Evolutionary conservation across 2,797 vertebrate species (phyloP), one percentile per base, ranked within the genome.

Genomic region (Crocidura indochinensis): DNA sequence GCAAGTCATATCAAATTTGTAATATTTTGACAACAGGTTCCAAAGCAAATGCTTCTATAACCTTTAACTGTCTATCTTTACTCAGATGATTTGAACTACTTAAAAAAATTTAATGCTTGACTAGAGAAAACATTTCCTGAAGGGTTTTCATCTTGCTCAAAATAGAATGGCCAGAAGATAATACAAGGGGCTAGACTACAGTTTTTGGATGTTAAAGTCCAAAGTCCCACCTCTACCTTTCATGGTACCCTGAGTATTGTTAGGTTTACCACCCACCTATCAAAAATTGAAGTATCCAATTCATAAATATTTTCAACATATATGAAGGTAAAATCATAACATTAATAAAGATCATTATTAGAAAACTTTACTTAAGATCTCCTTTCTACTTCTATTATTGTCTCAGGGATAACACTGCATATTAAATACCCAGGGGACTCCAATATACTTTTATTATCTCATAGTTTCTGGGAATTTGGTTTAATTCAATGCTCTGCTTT

Each of bases 11-110:
- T 96, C 29, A 6, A 79, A 95, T 94, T 82, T 96, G 69, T 77
- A 91, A 93, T 87, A 92, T 82, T 80, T 92, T 95, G 92, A 94
- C 82, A 96, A 88, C 64, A 93, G 38, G 60, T 93, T 96, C 91
- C 81, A 72, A 68, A 91, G 87, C 67, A 93, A 95, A 91, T 85
- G 75, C 31, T 92, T 76, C 53, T 89, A 60, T 44, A 95, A 81
- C 38, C n/a, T 94, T 93, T 91, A 92, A 65, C 81, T 76, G 2
- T 84, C 81, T 74, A 65, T 95, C 91, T 87, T 64, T 73, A 69
- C 31, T 94, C 3, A 0, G 71, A 86, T 81, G 67, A 83, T 74
- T 91, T 95, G 91, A 96, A 96, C 75, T 80, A 74, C 11, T 8
- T 1, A 71, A 96, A 46, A 46, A 80, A 77, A 2, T 69, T 88